Conservation (phyloP, 2,888 invertebrate species). For the Sinopyrophorus schimmeli region DNA sequence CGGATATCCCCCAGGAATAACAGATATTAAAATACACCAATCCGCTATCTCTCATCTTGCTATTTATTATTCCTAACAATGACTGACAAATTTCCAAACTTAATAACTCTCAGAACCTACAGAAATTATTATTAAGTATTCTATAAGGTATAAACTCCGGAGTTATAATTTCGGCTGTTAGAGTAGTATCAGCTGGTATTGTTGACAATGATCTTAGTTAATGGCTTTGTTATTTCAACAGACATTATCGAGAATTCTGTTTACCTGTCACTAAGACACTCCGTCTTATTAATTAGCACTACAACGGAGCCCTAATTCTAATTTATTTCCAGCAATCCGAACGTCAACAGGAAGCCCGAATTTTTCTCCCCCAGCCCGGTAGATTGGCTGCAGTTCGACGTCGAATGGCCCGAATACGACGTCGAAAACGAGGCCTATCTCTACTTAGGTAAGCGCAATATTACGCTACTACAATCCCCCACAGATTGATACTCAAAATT, state of each 20-base stretch:
- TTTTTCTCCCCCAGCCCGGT: conserved; percentile 66
- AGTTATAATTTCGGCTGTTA: too few species aligned
- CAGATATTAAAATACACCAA: too few species aligned
- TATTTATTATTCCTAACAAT: too few species aligned
- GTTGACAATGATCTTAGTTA: conserved; percentile 18
- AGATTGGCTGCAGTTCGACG: conserved; percentile 67
- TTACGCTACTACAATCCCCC: too few species aligned
- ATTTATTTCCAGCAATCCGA: conserved; percentile 61
- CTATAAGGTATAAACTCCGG: too few species aligned
- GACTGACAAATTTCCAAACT: too few species aligned
- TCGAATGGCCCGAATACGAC: conserved; percentile 86
- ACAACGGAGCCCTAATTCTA: too few species aligned
- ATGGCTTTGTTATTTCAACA: conserved; percentile 16
- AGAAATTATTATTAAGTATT: too few species aligned
- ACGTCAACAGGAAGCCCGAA: conserved; percentile 68
- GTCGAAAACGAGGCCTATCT: conserved; percentile 74
- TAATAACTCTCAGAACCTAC: too few species aligned
- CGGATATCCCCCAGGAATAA: too few species aligned
- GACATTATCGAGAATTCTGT: conserved; percentile 20
- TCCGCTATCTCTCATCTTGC: too few species aligned
- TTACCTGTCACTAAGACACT: conserved; percentile 22
- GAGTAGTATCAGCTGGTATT: conserved; percentile 13
- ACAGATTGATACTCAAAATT: too few species aligned
- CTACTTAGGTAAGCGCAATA: conserved; percentile 76
- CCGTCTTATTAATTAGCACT: conserved; percentile 20